Base-by-base conservation (phyloP, 2,888 invertebrate genomes). In the Spilarctia lutea region DNA sequence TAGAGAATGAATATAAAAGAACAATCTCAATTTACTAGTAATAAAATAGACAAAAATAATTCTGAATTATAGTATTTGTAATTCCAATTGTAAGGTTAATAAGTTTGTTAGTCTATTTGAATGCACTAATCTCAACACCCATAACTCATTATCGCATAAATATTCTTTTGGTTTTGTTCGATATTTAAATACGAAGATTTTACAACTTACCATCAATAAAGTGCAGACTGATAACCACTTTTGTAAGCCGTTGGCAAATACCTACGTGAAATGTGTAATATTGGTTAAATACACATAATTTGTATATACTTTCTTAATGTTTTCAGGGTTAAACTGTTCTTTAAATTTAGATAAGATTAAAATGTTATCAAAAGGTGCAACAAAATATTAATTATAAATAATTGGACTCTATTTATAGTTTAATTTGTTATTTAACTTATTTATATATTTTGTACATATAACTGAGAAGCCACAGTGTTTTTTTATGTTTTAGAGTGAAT, bases 1-100 rank as follows among this genome's bases (percentile, higher is more conserved):
- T 56, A 56, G 45, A 79, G 82, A 81, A 78, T 83, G 72, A 81
- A 70, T 74, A 69, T 75, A 68, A 67, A 72, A 71, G 74, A 66
- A 74, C 76, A 75, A 73, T 72, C 77, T 68, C 69, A 68, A 76
- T 76, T 79, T 73, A 76, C 68, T 56, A 42, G 69, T 35, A 39
- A 42, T 60, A 73, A 30, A 68, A 79, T 70, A 81, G 77, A 68
- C 74, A 66, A 16, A 56, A n/a, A 8, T 24, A 48, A 60, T 39
- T 39, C 39, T 39, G 27, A 60, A 27, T 60, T 13, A 27, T 60
- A n/a, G 2, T n/a, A 4, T 60, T 13, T 3, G 27, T 60, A 13
- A 27, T 27, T n/a, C 13, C n/a, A 60, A 11, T 24, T 56, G n/a
- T 56, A n/a, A 56, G n/a, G n/a, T 10, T n/a, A n/a, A 10, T n/a